Base-by-base conservation (phyloP, 2,888 invertebrate species). In the Perdita meconis region DNA sequence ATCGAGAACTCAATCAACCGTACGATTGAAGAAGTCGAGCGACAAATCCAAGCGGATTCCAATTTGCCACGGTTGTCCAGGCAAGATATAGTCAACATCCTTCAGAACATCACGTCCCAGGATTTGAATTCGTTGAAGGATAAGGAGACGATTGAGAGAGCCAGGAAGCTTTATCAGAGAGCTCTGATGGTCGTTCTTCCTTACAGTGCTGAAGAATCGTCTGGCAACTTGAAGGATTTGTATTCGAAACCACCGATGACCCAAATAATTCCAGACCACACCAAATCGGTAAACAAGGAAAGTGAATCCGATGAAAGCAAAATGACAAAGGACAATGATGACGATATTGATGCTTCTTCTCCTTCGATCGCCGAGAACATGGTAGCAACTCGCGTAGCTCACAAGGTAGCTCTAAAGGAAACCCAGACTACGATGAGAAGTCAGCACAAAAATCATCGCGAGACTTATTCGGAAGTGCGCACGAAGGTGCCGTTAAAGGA, bases 171-270 rank as follows among this genome's bases (percentile, higher is more conserved):
- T 42, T 92, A 93, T 47, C 90, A 92, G 59, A 93, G 93, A 82
- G 94, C 95, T 0, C 89, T 96, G 19, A 95, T 95, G 94, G 94
- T 96, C 0, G 96, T 96, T 0, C 91, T 95, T 82, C 96, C 96
- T 0, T 94, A 95, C 85, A 94, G 95, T 55, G 93, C 94, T 5
- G 92, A 94, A 42, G 94, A 94, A 81, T 93, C 94, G 0, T 93
- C 93, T 3, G 94, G 94, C 4, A 92, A 90, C 70, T 92, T 96
- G 61, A 94, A 95, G 86, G 95, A 95, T 82, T 90, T 96, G 0
- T 96, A 94, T 85, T 95, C 95, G 1, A 95, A 94, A 89, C 94
- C 95, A 53, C 96, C 96, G 0, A 92, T 95, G 76, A 93, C 94
- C 0, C 94, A 94, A 88, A 93, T 95, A 55, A 92, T 95, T 26